These are phyloP conservation scores for Onychomys arenicola DNA, from an alignment of 2,797 vertebrate species.

Conservation along the genomic window DNA sequence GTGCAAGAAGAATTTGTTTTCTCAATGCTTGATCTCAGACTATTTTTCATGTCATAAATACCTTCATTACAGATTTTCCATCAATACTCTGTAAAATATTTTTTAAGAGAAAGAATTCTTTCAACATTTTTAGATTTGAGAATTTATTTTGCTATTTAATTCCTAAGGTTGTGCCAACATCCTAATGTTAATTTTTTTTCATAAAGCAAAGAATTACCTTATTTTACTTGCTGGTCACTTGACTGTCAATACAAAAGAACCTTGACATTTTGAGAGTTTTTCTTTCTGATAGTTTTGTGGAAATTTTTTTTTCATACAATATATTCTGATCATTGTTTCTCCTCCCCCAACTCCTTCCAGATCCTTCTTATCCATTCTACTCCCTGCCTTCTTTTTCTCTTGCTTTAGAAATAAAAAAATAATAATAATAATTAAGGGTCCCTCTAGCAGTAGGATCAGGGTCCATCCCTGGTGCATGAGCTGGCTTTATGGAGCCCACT, in stretches of 20 bases:
- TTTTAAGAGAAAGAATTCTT: neutral
- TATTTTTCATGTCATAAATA: neutral
- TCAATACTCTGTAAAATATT: neutral
- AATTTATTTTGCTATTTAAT: slow-evolving; percentile 3
- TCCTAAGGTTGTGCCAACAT: neutral
- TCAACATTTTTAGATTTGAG: neutral
- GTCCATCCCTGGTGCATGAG: no score
- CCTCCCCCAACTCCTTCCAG: no score
- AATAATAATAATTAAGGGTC: no score
- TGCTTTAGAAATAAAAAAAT: neutral
- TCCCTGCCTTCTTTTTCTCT: neutral
- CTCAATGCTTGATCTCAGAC: neutral
- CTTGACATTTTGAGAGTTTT: neutral
- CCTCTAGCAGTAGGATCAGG: no score
- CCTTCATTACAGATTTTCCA: neutral
- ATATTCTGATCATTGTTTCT: neutral
- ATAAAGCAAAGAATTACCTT: neutral
- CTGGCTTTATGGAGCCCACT: no score
- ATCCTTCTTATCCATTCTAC: neutral
- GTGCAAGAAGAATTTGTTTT: neutral
- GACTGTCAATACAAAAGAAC: neutral
- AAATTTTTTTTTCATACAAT: neutral
- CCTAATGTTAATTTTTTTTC: neutral
- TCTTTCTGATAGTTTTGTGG: neutral
- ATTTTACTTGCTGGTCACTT: neutral